Conservation (phyloP, 2,797 vertebrate species). For the Acrossocheilus wenchowensis region DNA sequence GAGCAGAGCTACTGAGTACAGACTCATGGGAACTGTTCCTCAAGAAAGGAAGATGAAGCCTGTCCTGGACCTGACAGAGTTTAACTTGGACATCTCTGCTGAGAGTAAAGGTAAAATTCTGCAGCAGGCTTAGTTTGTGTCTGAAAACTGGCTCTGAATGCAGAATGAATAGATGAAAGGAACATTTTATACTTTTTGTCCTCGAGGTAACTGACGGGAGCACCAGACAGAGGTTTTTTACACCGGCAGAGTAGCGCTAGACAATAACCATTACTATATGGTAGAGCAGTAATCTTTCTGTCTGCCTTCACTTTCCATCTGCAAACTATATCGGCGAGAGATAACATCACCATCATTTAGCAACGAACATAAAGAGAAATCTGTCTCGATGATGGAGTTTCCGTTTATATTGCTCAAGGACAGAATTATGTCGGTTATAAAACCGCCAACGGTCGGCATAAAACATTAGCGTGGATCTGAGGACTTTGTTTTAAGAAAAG, state of each 20-base stretch:
- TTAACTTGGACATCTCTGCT: slow-evolving; percentile 54
- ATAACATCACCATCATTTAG: slow-evolving; percentile 61
- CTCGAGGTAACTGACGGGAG: slow-evolving; percentile 43
- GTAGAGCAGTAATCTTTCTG: slow-evolving; percentile 56
- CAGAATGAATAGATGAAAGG: slow-evolving; percentile 38
- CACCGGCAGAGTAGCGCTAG: slow-evolving; percentile 26
- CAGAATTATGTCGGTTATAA: slow-evolving; percentile 63
- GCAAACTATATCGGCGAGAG: slow-evolving; percentile 59
- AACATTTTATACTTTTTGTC: slow-evolving; percentile 50
- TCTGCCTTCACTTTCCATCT: slow-evolving; percentile 60
- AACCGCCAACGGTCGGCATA: slow-evolving; percentile 50
- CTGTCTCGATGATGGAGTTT: slow-evolving; percentile 60
- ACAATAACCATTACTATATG: slow-evolving; percentile 41
- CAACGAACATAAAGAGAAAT: slow-evolving; percentile 60
- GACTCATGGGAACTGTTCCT: slow-evolving; percentile 45
- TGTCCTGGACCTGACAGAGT: slow-evolving; percentile 45
- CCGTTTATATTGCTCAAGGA: slow-evolving; percentile 59
- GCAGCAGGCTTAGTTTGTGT: slow-evolving; percentile 47
- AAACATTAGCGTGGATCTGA: slow-evolving; percentile 47
- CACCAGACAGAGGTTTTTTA: slow-evolving; percentile 22
- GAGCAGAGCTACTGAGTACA: slow-evolving; percentile 51
- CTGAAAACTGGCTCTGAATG: slow-evolving; percentile 45
- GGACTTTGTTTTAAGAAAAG: slow-evolving; percentile 57
- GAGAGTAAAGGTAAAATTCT: slow-evolving; percentile 50
- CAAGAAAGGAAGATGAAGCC: slow-evolving; percentile 37